Percentiles rank a stretch among this genome's conserved stretches.
phyloP scores from a whole-genome alignment of 2,797 vertebrate species.

The Fratercula arctica region DNA sequence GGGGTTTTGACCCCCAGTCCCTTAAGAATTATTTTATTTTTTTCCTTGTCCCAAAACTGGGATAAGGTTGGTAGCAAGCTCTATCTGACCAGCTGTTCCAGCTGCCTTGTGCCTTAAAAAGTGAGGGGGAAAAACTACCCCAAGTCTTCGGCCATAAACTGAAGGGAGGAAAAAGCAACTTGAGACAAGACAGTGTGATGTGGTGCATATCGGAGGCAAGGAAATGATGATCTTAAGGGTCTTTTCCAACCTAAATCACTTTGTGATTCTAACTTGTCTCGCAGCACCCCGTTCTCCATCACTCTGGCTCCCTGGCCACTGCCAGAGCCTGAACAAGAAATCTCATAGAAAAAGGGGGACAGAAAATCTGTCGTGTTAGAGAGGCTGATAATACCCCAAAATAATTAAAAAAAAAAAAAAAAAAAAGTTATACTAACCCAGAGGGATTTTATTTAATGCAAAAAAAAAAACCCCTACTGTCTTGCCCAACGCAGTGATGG shows the following conservation, averaged over 20 bases:
- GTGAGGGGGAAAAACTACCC: not conserved
- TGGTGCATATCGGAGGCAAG: accelerated
- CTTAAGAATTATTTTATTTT: not conserved
- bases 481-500: not conserved
- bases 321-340: not conserved
- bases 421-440: not conserved
- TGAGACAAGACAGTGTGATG: not conserved
- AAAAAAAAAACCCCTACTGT: not conserved
- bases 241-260: not conserved
- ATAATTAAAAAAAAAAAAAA: not conserved
- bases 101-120: not conserved
- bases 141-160: not conserved
- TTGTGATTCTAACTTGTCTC: not conserved
- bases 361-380: not conserved
- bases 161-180: not conserved
- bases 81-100: not conserved
- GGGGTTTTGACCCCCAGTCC: not conserved
- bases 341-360: not conserved
- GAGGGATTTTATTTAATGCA: not conserved
- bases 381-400: not conserved
- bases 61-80: not conserved
- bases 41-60: not conserved
- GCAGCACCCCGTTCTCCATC: not conserved
- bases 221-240: not conserved
- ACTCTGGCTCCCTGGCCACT: not conserved